Conservation (phyloP, 2,113 vertebrate species). For the Campylorhamphus procurvoides region DNA sequence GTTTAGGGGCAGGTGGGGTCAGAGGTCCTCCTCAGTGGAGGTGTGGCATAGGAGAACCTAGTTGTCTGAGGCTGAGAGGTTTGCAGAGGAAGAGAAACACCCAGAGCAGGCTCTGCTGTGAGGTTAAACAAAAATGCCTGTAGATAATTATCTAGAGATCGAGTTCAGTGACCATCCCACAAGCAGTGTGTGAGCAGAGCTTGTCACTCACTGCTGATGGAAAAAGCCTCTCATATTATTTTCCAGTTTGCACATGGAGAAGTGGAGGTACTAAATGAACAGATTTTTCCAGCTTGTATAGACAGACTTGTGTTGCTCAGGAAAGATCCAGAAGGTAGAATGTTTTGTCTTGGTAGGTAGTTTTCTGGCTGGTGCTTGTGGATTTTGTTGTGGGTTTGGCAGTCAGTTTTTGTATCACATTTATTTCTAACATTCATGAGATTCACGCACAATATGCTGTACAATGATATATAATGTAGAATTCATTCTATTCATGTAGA, state of each 20-base stretch:
- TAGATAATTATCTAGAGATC: too few species aligned
- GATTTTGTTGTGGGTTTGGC: background rate
- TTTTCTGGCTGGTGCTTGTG: background rate
- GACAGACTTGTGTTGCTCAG: background rate
- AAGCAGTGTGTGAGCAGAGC: too few species aligned
- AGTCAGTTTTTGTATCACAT: background rate
- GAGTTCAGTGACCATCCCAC: too few species aligned
- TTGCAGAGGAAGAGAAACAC: too few species aligned
- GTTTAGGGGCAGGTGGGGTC: too few species aligned
- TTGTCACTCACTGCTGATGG: too few species aligned
- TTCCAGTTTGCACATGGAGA: background rate
- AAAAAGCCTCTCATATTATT: too few species aligned
- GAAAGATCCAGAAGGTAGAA: background rate
- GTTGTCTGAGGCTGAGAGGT: too few species aligned
- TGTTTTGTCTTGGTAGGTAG: background rate
- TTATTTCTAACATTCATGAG: background rate
- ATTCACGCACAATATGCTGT: background rate
- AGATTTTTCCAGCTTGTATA: background rate
- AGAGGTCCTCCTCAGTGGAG: too few species aligned
- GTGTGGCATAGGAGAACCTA: too few species aligned
- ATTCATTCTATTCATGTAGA: background rate
- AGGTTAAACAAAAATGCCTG: too few species aligned
- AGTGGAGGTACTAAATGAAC: background rate
- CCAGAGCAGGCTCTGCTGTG: too few species aligned
- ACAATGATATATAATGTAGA: background rate